These are phyloP conservation scores for Euglossa dilemma DNA, from an alignment of 1,140 invertebrate genomes.

Conservation along the genomic window DNA sequence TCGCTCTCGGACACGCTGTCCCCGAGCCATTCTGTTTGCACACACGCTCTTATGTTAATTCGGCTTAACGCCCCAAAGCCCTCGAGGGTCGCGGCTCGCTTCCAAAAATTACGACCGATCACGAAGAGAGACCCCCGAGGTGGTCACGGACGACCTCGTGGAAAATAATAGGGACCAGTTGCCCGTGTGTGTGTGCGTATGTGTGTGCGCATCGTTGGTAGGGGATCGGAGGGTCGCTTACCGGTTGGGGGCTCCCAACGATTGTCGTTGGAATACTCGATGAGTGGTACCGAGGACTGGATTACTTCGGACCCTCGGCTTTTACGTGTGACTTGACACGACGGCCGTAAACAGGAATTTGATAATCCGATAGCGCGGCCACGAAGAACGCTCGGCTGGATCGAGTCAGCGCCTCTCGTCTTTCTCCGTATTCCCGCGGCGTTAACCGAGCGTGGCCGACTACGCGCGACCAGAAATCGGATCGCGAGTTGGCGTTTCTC, in stretches of 20 bases:
- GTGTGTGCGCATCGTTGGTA: constrained; percentile 21
- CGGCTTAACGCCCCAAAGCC: constrained; percentile 79
- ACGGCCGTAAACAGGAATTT: constrained; percentile 41
- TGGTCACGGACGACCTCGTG: constrained; percentile 66
- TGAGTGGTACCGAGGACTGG: constrained; percentile 43
- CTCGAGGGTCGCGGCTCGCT: constrained; percentile 65
- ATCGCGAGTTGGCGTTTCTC: neutral
- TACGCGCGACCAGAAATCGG: neutral
- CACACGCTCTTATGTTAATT: constrained; percentile 83
- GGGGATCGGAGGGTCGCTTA: constrained; percentile 45
- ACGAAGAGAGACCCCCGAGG: constrained; percentile 52
- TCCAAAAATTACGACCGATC: constrained; percentile 75
- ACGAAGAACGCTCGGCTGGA: neutral
- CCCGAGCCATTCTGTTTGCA: constrained; percentile 76
- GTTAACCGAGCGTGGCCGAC: neutral
- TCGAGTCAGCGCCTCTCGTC: neutral
- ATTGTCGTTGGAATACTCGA: constrained; percentile 53
- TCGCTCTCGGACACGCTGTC: constrained; percentile 33
- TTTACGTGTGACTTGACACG: constrained; percentile 46
- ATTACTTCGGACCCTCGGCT: constrained; percentile 27
- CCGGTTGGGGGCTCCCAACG: constrained; percentile 31
- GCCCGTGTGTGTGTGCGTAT: too few relatives aligned
- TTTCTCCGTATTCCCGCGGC: neutral
- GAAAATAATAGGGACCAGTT: constrained; percentile 64
- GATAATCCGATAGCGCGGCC: constrained; percentile 27